phyloP scores from a whole-genome alignment of 2,888 invertebrate species.

The Pandemis corylana region DNA sequence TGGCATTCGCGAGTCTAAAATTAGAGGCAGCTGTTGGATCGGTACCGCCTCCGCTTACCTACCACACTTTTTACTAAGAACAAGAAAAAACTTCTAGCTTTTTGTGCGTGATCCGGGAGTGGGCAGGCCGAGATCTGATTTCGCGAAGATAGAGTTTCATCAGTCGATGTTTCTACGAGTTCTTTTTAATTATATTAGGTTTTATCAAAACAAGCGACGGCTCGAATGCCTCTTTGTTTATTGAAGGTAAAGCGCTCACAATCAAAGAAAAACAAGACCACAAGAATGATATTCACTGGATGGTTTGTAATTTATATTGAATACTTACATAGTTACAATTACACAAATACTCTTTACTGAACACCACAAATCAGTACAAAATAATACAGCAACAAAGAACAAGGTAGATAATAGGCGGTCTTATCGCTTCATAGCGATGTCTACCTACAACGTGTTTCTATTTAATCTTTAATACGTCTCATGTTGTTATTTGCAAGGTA shows the following conservation, averaged over 20 bases:
- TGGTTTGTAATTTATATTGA: neutral
- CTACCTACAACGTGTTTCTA: neutral
- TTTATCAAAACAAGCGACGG: slow-evolving; percentile 63
- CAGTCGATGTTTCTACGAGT: slow-evolving; percentile 75
- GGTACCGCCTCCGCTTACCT: slow-evolving; percentile 61
- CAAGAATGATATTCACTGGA: neutral
- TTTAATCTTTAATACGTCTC: neutral
- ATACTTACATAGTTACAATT: neutral
- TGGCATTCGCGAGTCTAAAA: slow-evolving; percentile 66
- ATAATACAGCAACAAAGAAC: too few relatives aligned
- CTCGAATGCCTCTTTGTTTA: slow-evolving; percentile 60
- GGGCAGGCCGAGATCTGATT: slow-evolving; percentile 72
- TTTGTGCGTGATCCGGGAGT: slow-evolving; percentile 60
- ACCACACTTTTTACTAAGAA: slow-evolving; percentile 69
- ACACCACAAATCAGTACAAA: too few relatives aligned
- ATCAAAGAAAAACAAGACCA: neutral
- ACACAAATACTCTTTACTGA: too few relatives aligned
- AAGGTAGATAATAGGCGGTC: too few relatives aligned
- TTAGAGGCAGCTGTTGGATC: slow-evolving; percentile 69
- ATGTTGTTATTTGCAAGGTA: neutral
- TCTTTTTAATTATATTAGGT: slow-evolving; percentile 76
- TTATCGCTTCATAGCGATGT: too few relatives aligned
- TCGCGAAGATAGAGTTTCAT: slow-evolving; percentile 80
- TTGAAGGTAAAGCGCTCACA: slow-evolving; percentile 7
- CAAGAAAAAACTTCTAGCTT: slow-evolving; percentile 59